phyloP scores from a whole-genome alignment of 2,797 vertebrate species.

The Enteromius thamalakanensis region DNA sequence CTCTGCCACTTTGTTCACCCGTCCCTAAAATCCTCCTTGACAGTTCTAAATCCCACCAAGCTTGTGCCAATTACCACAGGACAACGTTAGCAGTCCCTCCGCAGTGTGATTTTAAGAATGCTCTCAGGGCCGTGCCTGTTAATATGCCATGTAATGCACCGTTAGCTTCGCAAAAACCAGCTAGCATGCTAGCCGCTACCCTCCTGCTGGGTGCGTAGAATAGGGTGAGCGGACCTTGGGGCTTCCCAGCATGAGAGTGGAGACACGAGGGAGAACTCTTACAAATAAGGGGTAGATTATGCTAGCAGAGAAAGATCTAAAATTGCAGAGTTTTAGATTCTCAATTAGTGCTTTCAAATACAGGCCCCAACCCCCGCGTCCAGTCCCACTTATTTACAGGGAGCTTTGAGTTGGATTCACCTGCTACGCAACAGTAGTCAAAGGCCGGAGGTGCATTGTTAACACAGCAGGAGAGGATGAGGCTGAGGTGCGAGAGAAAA shows the following conservation, averaged over 20 bases:
- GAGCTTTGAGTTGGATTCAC: constrained; percentile 57
- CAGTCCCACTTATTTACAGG: constrained; percentile 50
- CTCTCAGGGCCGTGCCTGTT: background rate
- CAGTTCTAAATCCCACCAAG: constrained; percentile 18
- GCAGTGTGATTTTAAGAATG: background rate
- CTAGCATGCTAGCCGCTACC: background rate
- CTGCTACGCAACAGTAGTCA: constrained; percentile 51
- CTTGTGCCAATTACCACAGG: constrained; percentile 16
- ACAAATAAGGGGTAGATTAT: constrained; percentile 14
- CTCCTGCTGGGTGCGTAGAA: constrained; percentile 19
- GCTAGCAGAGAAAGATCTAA: background rate
- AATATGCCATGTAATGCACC: constrained; percentile 15
- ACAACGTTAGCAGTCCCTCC: constrained; percentile 10
- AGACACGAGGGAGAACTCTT: constrained; percentile 5
- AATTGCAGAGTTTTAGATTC: constrained; percentile 16
- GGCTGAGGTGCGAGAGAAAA: constrained; percentile 45
- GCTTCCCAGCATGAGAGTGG: constrained; percentile 17
- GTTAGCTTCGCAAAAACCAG: background rate
- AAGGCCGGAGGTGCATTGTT: constrained; percentile 57
- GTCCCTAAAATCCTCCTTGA: constrained; percentile 16
- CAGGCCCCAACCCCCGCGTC: constrained; percentile 30
- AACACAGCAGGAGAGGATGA: constrained; percentile 58
- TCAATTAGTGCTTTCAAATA: constrained; percentile 64
- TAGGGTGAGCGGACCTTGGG: constrained; percentile 23
- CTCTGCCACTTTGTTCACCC: background rate